Evolutionary conservation across 1,140 invertebrate species (phyloP), one percentile per base, ranked within the genome.

Genomic region (Cyclargus thomasi): DNA sequence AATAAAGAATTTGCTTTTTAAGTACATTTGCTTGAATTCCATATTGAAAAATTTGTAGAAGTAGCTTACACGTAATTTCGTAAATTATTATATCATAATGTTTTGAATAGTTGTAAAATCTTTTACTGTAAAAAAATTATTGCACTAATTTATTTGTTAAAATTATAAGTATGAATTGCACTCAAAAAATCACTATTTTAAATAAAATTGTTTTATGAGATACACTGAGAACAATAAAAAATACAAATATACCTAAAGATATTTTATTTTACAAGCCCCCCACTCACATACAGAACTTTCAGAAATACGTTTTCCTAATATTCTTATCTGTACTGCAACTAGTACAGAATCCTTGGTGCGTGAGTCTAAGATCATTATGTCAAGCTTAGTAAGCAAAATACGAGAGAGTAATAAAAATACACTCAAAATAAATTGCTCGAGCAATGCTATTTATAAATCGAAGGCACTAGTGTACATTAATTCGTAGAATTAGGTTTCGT

Each of bases 181-280:
- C 86, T 82, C 74, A 77, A 85, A 80, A 87, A 85, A 74, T 82
- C 82, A 86, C 84, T 89, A 88, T 89, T 89, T 86, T 88, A 82
- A 86, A 85, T 79, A 85, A 85, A 82, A 71, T 80, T 82, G 83
- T 83, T 81, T 81, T 78, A 81, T 80, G 77, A 83, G 80, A 65
- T 85, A 85, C 82, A 87, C 82, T 77, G 77, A 77, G 77, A 83
- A 82, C 76, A 85, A 85, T 86, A 85, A 86, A 80, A 84, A 82
- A 67, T 76, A 78, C 68, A 62, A 81, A 71, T 70, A 73, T 68
- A 77, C 64, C 68, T 73, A 47, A 8, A 76, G 23, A 70, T 81
- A 80, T 85, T 71, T 74, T 8, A 53, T 55, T 17, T 36, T 39
- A 7, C 35, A 29, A 35, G 14, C 0, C 29, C 7, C 20, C 14